phyloP scores from a whole-genome alignment of 2,113 vertebrate species.

The Perognathus longimembris region DNA sequence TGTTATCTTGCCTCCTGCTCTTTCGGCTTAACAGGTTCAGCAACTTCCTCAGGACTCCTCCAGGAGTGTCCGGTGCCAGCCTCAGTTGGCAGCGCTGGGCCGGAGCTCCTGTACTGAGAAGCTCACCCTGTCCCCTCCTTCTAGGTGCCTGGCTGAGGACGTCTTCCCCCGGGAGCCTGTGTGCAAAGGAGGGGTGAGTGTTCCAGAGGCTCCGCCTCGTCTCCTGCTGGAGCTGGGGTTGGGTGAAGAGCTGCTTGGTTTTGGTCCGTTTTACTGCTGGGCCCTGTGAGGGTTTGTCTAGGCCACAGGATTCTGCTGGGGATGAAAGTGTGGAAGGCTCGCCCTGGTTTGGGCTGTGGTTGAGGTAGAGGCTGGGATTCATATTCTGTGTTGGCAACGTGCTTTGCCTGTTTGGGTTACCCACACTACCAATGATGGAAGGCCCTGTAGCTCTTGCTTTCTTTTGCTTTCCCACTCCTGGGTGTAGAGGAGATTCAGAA shows the following conservation, averaged over 20 bases:
- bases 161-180: background rate
- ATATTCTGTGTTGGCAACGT: background rate
- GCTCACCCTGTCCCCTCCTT: constrained; percentile 61
- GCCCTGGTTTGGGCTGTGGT: constrained; percentile 11
- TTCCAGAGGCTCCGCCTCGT: background rate
- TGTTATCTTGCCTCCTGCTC: constrained; percentile 57
- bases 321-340: background rate
- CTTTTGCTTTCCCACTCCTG: constrained; percentile 2
- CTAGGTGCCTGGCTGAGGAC: constrained; percentile 60
- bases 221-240: background rate
- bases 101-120: background rate
- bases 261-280: background rate
- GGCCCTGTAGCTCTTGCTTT: constrained; percentile 6
- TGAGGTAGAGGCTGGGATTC: background rate
- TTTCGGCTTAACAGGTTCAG: constrained; percentile 79
- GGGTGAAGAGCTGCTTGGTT: background rate
- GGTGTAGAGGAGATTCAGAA: background rate
- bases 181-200: constrained; percentile 70
- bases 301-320: constrained; percentile 3
- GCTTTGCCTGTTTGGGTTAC: background rate
- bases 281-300: background rate
- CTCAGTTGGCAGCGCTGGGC: constrained; percentile 36
- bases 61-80: constrained; percentile 56
- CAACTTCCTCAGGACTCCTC: constrained; percentile 71
- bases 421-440: background rate